These are phyloP conservation scores for Patella depressa DNA, from an alignment of 2,888 invertebrate species.

Conservation along the genomic window DNA sequence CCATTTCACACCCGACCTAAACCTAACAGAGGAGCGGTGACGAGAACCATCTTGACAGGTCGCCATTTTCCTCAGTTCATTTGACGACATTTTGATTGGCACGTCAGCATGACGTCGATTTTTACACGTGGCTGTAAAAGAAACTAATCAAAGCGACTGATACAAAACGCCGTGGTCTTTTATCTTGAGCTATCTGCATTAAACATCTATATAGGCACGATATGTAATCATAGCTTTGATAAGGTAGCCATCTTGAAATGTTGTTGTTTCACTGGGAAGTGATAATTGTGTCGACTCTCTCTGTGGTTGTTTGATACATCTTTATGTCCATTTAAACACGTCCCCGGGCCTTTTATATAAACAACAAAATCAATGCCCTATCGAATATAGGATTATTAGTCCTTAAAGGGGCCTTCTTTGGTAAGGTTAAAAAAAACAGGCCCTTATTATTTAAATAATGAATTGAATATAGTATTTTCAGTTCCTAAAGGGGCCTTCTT, in stretches of 20 bases:
- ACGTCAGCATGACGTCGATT: not conserved
- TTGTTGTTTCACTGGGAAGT: no score
- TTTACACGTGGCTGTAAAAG: not conserved
- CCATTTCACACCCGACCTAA: not conserved
- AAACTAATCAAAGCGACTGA: slow-evolving; percentile 1
- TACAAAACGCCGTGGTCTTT: not conserved
- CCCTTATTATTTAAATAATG: no score
- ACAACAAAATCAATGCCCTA: no score
- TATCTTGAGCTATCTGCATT: not conserved
- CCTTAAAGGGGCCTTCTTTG: no score
- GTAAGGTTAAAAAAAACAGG: no score
- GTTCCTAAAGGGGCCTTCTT: no score
- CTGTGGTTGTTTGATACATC: no score
- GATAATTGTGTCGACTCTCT: no score
- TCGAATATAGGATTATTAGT: no score
- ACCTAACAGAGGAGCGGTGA: not conserved
- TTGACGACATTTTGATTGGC: not conserved
- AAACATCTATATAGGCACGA: not conserved
- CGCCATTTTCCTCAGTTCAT: not conserved
- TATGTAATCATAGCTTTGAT: not conserved
- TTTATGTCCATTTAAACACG: no score
- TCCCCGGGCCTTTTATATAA: no score
- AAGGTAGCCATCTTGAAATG: not conserved
- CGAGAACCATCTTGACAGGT: not conserved
- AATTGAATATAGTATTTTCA: no score